Evolutionary conservation across 2,888 invertebrate genomes (phyloP), one percentile per base, ranked within the genome.

Genomic region (Gryllus longicercus): DNA sequence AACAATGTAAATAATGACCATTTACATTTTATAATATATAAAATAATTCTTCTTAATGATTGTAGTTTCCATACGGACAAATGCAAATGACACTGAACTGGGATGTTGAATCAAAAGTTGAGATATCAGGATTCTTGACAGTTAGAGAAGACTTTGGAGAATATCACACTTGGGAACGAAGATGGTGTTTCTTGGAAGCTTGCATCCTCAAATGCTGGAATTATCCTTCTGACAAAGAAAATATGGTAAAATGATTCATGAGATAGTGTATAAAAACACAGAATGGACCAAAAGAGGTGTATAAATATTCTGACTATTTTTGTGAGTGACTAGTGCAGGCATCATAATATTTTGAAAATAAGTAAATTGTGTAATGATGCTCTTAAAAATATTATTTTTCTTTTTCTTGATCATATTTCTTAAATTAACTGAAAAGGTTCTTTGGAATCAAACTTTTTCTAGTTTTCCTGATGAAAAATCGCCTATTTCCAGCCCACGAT

Each of bases 181-280:
- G 50, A 16, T 79, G 79, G 79, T 76, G 76, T 75, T 63, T 51
- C 23, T 76, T 79, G 11, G 50, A 10, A 50, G 79, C 76, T 14
- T 51, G 51, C 16, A 18, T 38, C 11, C 51, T 79, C n/a, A 76
- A 51, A n/a, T 79, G 76, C 12, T 79, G 79, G 79, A 76, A 79
- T 49, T 79, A 79, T 51, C 79, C 79, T n/a, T 50, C 75, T 18
- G 79, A 79, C 16, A 25, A 21, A 76, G 21, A 23, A 25, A 16
- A 23, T 38, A 76, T 76, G 79, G 77, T 77, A 49, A n/a, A 18
- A 18, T 50, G 14, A 18, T 63, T 38, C 8, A 38, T 38, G 5
- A 0, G 8, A 38, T 38, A 8, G 38, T 38, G 8, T 38, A 38
- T 5, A 38, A 8, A 8, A 38, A 8, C 38, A 38, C 8, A 8